Conservation (phyloP, 2,888 invertebrate genomes). For the Lasioglossum oenotherae region DNA sequence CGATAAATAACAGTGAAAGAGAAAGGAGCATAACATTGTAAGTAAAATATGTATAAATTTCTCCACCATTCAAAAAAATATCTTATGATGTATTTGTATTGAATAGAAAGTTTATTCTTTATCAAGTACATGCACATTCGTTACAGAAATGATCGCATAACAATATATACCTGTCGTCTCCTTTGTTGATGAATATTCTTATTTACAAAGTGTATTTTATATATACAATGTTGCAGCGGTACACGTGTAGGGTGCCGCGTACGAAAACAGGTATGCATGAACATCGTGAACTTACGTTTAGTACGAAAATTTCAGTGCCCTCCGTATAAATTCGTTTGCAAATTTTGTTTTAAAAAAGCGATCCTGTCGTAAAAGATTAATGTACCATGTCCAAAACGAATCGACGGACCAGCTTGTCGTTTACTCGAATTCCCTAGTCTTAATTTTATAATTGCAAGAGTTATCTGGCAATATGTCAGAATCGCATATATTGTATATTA, state of each 20-base stretch:
- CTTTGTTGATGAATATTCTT: conserved; percentile 33
- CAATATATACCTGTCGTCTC: conserved; percentile 50
- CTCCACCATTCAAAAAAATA: neutral
- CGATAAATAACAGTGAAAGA: conserved; percentile 34
- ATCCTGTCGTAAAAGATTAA: neutral
- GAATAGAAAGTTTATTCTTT: conserved; percentile 75
- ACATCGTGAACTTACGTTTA: conserved; percentile 30
- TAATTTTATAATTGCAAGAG: conserved; percentile 8
- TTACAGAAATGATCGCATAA: conserved; percentile 57
- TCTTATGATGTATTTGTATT: conserved; percentile 7
- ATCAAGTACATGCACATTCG: conserved; percentile 64
- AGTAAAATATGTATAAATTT: conserved; percentile 12
- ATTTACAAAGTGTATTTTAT: conserved; percentile 62
- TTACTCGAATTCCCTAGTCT: conserved; percentile 45
- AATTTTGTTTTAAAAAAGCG: conserved; percentile 16
- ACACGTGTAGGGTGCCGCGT: neutral
- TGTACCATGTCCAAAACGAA: neutral
- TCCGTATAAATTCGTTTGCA: conserved; percentile 11
- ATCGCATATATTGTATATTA: neutral
- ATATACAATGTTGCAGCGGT: conserved; percentile 56
- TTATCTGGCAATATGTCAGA: conserved; percentile 20
- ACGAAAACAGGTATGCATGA: conserved; percentile 22
- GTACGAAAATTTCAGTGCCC: conserved; percentile 31
- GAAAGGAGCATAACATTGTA: neutral
- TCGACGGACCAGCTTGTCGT: neutral